Evolutionary conservation across 1,140 invertebrate genomes (phyloP), one percentile per base, ranked within the genome.

Genomic region (Dryas iulia): DNA sequence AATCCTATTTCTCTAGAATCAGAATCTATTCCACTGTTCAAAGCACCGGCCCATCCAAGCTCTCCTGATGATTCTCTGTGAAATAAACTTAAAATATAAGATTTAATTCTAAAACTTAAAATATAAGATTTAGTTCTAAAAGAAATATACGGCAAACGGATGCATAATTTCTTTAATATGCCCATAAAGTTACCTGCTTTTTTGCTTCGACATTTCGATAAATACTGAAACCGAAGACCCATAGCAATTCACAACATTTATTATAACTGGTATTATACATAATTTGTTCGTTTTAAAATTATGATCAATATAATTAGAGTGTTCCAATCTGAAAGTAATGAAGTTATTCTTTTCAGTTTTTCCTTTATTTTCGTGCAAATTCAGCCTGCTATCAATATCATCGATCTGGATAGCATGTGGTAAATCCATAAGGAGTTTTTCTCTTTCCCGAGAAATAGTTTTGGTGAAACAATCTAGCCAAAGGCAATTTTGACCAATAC

Each of bases 181-280:
- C n/a, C 11, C 23, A 25, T 47, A 21, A 47, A 18, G 1, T 69
- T 79, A 89, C 86, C 83, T 86, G 60, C 82, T 89, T 70, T 83
- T 81, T 53, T 84, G 84, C 69, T 88, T 90, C 10, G 84, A 78
- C 79, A 91, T 87, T 69, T 92, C 86, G 54, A 92, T 84, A 68
- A 90, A 87, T 12, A 91, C 89, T 31, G 84, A 80, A 5, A 92
- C 86, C 6, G 88, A 80, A 14, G 84, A 78, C 52, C 82, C 83
- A 54, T 92, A 91, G 71, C 92, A 92, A 71, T 92, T 92, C 12
- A 92, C 90, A 53, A 94, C 79, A 62, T 93, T 89, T 33, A 94
- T 83, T 58, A 86, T 88, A 4, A 94, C 87, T 26, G 93, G 93
- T 59, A 94, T 86, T 31, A 93, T 73, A 80, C 93, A 94, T 25